These are phyloP conservation scores for Dolichopus griseipennis DNA, from an alignment of 2,888 invertebrate species.

Conservation along the genomic window DNA sequence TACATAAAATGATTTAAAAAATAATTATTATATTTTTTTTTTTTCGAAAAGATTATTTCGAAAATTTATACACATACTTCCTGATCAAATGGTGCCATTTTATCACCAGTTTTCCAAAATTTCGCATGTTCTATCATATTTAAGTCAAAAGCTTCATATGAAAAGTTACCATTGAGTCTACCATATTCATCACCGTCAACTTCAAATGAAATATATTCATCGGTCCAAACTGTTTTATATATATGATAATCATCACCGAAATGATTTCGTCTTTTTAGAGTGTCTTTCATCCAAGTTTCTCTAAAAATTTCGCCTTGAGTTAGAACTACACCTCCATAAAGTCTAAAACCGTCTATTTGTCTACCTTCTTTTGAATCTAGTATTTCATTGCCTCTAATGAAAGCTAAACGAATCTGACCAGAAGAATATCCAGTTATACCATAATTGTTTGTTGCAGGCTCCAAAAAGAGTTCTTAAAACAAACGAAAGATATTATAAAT, in stretches of 20 bases:
- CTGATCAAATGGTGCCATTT: constrained; percentile 66
- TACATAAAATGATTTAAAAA: background rate
- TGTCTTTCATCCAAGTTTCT: constrained; percentile 25
- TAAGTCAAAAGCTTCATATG: background rate
- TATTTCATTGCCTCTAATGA: constrained; percentile 53
- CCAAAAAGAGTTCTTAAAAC: constrained; percentile 52
- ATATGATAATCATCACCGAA: constrained; percentile 55
- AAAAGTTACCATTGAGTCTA: background rate
- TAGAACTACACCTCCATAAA: constrained; percentile 33
- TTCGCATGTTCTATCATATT: constrained; percentile 34
- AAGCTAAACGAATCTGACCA: constrained; percentile 63
- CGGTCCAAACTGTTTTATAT: constrained; percentile 60
- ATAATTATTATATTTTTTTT: constrained; percentile 2
- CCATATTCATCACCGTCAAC: constrained; percentile 52
- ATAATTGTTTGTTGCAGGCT: constrained; percentile 54
- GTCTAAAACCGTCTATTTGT: constrained; percentile 30
- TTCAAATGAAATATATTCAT: constrained; percentile 27
- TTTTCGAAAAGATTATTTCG: constrained; percentile 20
- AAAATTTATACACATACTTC: constrained; percentile 45
- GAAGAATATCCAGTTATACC: constrained; percentile 52
- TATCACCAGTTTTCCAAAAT: constrained; percentile 50
- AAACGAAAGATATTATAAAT: constrained; percentile 48
- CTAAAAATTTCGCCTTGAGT: constrained; percentile 27
- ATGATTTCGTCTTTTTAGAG: constrained; percentile 37
- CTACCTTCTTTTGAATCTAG: constrained; percentile 23